Evolutionary conservation across 2,113 vertebrate genomes (phyloP).

Genomic region (Vulpes lagopus): DNA sequence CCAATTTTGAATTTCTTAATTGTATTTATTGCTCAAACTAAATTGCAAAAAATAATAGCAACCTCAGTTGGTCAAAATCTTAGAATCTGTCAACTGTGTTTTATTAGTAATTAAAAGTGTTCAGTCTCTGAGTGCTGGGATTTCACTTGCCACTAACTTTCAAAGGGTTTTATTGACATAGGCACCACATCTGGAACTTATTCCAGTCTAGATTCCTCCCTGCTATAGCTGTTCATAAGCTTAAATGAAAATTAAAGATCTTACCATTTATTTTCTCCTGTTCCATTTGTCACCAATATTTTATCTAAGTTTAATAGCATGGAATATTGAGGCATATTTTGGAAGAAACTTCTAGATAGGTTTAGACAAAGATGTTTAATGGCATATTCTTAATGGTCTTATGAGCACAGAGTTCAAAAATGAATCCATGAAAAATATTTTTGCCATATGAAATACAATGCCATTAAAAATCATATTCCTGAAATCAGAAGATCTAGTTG

Average conservation of each 20-base stretch:
- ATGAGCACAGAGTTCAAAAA: neutral
- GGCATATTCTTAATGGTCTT: neutral
- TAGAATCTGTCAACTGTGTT: conserved; percentile 6
- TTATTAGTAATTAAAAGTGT: conserved; percentile 57
- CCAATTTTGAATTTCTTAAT: neutral
- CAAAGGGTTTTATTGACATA: neutral
- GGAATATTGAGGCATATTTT: neutral
- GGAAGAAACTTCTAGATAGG: conserved; percentile 61
- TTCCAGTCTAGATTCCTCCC: neutral
- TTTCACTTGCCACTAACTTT: conserved; percentile 41
- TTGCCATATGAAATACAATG: neutral
- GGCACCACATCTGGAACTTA: neutral
- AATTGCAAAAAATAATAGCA: neutral
- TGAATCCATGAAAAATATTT: conserved; percentile 30
- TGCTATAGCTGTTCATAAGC: neutral
- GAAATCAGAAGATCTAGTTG: neutral
- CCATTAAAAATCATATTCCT: neutral
- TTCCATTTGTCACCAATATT: conserved; percentile 29
- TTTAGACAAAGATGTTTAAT: neutral
- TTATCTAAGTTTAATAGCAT: conserved; percentile 55
- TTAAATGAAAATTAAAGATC: conserved; percentile 70
- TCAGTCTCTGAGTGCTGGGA: neutral
- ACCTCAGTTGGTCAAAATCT: neutral
- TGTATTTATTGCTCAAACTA: neutral
- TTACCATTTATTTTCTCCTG: conserved; percentile 17